Evolutionary conservation across 2,113 vertebrate genomes (phyloP).

Genomic region (Phyllostomus discolor): DNA sequence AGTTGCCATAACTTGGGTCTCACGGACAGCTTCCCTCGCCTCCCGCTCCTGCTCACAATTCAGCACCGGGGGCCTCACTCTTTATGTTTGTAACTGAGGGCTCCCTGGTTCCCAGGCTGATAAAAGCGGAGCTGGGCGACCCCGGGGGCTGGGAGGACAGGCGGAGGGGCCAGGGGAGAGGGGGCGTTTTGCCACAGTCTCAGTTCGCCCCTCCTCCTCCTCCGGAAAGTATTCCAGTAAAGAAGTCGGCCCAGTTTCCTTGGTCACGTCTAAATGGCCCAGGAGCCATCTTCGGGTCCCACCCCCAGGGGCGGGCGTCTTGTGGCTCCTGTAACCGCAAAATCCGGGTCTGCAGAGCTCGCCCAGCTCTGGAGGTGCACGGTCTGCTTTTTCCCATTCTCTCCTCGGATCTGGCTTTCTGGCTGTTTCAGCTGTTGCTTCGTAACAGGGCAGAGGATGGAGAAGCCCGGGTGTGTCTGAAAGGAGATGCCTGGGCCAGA

Average conservation of each 20-base stretch:
- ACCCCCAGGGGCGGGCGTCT: background rate
- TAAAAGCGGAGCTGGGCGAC: background rate
- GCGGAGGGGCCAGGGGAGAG: background rate
- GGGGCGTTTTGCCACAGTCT: background rate
- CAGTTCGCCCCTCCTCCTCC: background rate
- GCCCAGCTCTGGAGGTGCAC: background rate
- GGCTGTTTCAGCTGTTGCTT: background rate
- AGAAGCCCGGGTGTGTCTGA: conserved; percentile 9
- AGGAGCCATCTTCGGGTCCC: background rate
- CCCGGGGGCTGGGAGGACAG: background rate
- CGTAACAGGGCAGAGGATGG: background rate
- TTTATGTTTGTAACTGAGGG: background rate
- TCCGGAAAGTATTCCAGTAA: background rate
- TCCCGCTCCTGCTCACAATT: background rate
- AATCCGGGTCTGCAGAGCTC: background rate
- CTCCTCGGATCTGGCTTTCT: background rate
- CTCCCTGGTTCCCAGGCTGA: background rate
- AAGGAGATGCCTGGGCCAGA: conserved; percentile 4
- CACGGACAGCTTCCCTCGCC: background rate
- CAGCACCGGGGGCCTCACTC: background rate
- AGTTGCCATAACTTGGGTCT: background rate
- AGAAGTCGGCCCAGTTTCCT: background rate
- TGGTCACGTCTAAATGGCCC: background rate
- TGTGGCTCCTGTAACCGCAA: background rate
- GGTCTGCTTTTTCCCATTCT: background rate